These are phyloP conservation scores for Neodiprion virginianus DNA, from an alignment of 1,140 invertebrate genomes.

Conservation along the genomic window DNA sequence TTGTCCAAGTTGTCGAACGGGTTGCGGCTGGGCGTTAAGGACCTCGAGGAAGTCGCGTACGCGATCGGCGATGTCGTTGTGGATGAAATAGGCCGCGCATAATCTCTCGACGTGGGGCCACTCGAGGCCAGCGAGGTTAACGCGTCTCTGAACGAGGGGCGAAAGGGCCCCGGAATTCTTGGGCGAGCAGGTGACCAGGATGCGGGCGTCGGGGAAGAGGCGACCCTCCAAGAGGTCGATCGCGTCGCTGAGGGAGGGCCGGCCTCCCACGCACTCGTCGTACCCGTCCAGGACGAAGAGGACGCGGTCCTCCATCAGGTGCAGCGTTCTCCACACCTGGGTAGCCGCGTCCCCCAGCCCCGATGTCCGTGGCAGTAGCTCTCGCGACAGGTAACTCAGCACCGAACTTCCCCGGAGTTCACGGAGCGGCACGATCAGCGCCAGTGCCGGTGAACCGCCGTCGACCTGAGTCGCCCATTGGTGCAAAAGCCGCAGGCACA, in stretches of 20 bases:
- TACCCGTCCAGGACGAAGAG: constrained; percentile 66
- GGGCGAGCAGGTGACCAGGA: constrained; percentile 62
- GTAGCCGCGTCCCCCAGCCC: constrained; percentile 43
- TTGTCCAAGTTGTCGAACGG: constrained; percentile 56
- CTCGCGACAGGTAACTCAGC: constrained; percentile 58
- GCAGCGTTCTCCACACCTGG: constrained; percentile 56
- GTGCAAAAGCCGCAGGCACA: constrained; percentile 62
- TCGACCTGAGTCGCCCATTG: constrained; percentile 64
- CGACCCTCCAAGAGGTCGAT: constrained; percentile 63
- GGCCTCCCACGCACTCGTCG: constrained; percentile 58
- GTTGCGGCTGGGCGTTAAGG: constrained; percentile 46
- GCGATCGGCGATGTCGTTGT: constrained; percentile 52
- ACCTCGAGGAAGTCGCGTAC: constrained; percentile 49
- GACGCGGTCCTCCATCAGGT: constrained; percentile 61
- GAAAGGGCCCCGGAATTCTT: constrained; percentile 45
- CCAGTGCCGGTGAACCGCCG: constrained; percentile 51
- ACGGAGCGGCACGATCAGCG: constrained; percentile 63
- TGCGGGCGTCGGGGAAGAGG: constrained; percentile 63
- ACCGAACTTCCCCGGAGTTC: constrained; percentile 59
- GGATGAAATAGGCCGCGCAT: constrained; percentile 60
- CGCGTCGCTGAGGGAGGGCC: constrained; percentile 57
- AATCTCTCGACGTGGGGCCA: constrained; percentile 63
- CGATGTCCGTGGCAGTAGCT: constrained; percentile 56
- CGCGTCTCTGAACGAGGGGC: constrained; percentile 56
- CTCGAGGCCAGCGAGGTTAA: constrained; percentile 62